These are phyloP conservation scores for Anabas testudineus DNA, from an alignment of 2,797 vertebrate genomes.

Conservation along the genomic window DNA sequence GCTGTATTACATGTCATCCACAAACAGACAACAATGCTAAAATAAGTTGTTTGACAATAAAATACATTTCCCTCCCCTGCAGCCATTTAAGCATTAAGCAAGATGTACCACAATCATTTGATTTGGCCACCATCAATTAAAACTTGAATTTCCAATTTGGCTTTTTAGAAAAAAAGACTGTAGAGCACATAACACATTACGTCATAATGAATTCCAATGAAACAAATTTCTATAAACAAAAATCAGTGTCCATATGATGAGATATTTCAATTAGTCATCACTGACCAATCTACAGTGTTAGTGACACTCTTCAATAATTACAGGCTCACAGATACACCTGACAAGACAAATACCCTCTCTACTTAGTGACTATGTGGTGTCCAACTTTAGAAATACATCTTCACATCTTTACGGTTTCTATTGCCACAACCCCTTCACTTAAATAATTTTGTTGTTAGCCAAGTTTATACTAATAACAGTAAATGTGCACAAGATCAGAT, in stretches of 20 bases:
- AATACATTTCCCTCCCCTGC: neutral
- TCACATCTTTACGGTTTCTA: neutral
- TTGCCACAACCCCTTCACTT: neutral
- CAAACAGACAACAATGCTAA: conserved; percentile 4
- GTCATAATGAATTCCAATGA: neutral
- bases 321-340: conserved; percentile 24
- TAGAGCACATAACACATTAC: no score
- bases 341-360: conserved; percentile 33
- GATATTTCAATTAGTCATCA: neutral
- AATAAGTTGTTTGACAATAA: neutral
- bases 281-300: neutral
- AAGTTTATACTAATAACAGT: neutral
- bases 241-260: neutral
- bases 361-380: neutral
- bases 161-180: neutral
- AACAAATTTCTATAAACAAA: neutral
- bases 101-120: neutral
- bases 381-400: neutral
- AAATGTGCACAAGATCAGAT: neutral
- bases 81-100: neutral
- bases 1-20: neutral
- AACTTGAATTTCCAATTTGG: neutral
- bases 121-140: neutral
- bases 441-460: conserved; percentile 8
- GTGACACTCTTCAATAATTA: conserved; percentile 2